These are phyloP conservation scores for Megaceryle alcyon DNA, from an alignment of 2,797 vertebrate genomes.

Conservation along the genomic window DNA sequence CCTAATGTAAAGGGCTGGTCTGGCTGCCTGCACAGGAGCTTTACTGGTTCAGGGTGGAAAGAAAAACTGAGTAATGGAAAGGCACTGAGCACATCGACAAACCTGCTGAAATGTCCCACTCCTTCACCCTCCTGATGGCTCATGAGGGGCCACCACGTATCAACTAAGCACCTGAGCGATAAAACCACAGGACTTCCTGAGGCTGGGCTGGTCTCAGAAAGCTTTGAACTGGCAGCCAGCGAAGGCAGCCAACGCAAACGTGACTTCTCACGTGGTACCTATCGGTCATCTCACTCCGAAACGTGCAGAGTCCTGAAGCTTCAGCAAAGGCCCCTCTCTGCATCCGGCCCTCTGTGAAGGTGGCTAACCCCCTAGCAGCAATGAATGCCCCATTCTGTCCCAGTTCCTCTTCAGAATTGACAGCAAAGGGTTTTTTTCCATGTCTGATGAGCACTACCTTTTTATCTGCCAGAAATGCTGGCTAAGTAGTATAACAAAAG, in stretches of 20 bases:
- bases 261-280: fast-evolving
- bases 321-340: background rate
- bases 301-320: background rate
- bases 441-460: background rate
- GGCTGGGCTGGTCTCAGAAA: background rate
- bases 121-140: background rate
- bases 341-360: background rate
- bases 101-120: background rate
- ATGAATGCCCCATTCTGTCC: background rate
- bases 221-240: background rate
- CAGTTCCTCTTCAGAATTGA: background rate
- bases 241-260: background rate
- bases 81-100: background rate
- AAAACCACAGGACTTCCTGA: background rate
- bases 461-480: background rate
- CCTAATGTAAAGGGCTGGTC: background rate
- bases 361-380: background rate
- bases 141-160: fast-evolving
- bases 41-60: background rate
- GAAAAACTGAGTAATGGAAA: background rate
- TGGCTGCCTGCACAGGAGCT: background rate
- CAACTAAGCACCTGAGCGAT: background rate
- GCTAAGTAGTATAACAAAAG: background rate
- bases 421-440: background rate
- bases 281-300: background rate